Evolutionary conservation across 2,113 vertebrate species (phyloP), one percentile per base, ranked within the genome.

Genomic region (Misgurnus anguillicaudatus): DNA sequence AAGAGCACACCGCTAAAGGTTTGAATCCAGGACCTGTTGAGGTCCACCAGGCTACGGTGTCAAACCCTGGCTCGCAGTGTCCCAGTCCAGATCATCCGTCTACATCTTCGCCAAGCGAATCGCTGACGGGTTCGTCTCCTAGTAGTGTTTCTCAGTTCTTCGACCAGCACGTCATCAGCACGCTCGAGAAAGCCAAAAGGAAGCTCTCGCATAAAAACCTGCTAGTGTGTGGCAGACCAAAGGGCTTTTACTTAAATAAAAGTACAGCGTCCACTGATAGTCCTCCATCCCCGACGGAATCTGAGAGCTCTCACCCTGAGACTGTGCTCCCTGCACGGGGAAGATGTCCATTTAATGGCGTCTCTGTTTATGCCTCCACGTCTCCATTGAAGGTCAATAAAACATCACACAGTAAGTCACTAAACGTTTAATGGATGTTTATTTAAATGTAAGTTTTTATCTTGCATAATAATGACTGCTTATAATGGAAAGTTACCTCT

Each of bases 131-230:
- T 53, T 85, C 85, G 0, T 79, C 68, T 3, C 0, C 69, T 2
- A 53, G 65, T 2, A 64, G 63, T 31, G 42, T 63, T 55, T 67
- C 75, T 7, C 69, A 68, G 6, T 61, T 79, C n/a, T 80, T 72
- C 0, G 87, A 91, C 31, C 89, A 66, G 53, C 87, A 60, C 42
- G 78, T 87, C 2, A 39, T 89, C 2, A 89, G 87, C 83, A 91
- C 91, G 9, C 84, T 93, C 75, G 92, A 93, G 77, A 91, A 75
- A 61, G 90, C 90, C 74, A 93, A 86, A 80, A 91, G 82, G 58
- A 92, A 81, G 81, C 89, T 93, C 71, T 88, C 89, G 6, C 72
- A 84, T 0, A 84, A 48, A 53, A 88, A 88, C 31, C 82, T 90
- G 48, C 57, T 87, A 55, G 73, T 83, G 19, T 87, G 87, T 13